Conservation (phyloP, 2,113 vertebrate genomes). For the Willisornis vidua region DNA sequence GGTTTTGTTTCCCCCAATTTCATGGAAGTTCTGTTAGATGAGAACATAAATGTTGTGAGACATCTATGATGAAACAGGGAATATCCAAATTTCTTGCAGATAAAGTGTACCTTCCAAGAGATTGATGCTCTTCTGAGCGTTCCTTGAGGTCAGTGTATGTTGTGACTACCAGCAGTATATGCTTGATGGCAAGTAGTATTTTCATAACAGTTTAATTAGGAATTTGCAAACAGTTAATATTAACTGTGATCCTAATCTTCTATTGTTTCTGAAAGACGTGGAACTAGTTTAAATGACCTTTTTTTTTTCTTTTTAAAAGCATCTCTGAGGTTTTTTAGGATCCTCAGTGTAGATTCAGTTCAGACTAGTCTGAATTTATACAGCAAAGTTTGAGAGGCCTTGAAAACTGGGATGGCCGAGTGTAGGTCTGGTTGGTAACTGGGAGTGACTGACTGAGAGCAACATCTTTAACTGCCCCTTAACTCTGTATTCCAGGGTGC, state of each 20-base stretch:
- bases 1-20: not conserved
- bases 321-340: not conserved
- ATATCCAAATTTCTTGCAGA: not conserved
- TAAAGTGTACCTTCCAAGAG: not conserved
- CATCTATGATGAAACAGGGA: not conserved
- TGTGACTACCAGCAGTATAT: not conserved
- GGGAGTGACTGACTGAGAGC: not conserved
- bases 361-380: not conserved
- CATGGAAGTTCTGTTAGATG: not conserved
- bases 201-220: not conserved
- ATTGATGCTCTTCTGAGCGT: not conserved
- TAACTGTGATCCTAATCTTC: not conserved
- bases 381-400: not conserved
- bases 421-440: not conserved
- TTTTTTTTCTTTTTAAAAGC: not conserved
- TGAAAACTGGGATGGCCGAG: not conserved
- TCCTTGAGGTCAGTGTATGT: not conserved
- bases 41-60: not conserved
- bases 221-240: not conserved
- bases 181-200: not conserved
- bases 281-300: not conserved
- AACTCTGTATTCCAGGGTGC: not conserved
- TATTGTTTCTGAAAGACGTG: not conserved
- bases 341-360: not conserved
- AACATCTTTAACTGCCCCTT: not conserved